phyloP scores from a whole-genome alignment of 2,888 invertebrate species.

The Xanthia togata region DNA sequence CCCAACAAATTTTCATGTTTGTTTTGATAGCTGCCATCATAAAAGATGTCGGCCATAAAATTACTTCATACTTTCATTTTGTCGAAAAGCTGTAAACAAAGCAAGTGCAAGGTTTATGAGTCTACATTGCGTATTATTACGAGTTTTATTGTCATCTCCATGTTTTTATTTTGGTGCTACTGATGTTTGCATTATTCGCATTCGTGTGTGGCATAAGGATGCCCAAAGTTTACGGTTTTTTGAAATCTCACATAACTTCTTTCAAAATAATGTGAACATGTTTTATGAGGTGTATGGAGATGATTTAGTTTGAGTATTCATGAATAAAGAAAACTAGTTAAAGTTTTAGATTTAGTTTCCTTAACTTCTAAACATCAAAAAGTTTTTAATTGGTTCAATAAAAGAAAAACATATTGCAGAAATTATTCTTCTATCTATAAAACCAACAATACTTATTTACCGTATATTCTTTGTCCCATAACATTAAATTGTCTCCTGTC shows the following conservation, averaged over 20 bases:
- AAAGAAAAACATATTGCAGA: neutral
- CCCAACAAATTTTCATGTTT: constrained; percentile 52
- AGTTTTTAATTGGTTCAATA: constrained; percentile 4
- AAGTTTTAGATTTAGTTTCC: constrained; percentile 34
- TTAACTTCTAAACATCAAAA: constrained; percentile 6
- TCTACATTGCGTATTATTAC: constrained; percentile 70
- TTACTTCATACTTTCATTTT: constrained; percentile 69
- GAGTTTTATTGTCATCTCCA: constrained; percentile 71
- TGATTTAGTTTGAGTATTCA: constrained; percentile 24
- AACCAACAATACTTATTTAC: neutral
- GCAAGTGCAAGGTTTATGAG: constrained; percentile 68
- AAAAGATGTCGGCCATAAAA: constrained; percentile 65
- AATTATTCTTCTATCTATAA: neutral
- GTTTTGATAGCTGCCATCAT: constrained; percentile 57
- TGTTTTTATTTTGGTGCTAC: constrained; percentile 69
- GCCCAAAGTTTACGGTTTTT: constrained; percentile 53
- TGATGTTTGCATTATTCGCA: constrained; percentile 54
- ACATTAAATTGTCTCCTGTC: neutral
- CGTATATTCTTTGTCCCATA: neutral
- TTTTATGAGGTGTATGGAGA: constrained; percentile 20
- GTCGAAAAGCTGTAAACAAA: constrained; percentile 70
- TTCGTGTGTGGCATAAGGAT: constrained; percentile 46
- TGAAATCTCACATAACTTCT: constrained; percentile 48
- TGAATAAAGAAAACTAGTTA: constrained; percentile 14
- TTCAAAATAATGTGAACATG: constrained; percentile 39